phyloP scores from a whole-genome alignment of 2,888 invertebrate species.

The Pandemis corylana region DNA sequence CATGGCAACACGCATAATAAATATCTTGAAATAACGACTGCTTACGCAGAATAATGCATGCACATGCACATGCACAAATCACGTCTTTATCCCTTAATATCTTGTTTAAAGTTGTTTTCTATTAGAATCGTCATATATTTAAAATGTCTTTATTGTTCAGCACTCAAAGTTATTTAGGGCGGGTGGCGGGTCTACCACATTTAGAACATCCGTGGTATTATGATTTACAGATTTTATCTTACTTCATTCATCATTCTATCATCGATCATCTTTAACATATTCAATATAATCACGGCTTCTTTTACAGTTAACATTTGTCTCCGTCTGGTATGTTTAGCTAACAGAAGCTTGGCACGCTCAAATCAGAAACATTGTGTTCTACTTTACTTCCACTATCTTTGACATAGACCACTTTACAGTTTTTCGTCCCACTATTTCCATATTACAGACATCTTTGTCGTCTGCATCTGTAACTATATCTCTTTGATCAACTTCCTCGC shows the following conservation, averaged over 20 bases:
- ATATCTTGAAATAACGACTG: neutral
- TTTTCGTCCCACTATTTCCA: too few relatives aligned
- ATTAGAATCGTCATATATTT: neutral
- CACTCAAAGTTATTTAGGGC: slow-evolving; percentile 1
- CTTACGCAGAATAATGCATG: neutral
- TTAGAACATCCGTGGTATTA: slow-evolving; percentile 4
- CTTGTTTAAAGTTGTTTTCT: neutral
- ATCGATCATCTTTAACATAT: neutral
- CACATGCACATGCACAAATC: too few relatives aligned
- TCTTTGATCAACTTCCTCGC: too few relatives aligned
- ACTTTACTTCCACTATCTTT: too few relatives aligned
- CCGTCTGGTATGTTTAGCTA: too few relatives aligned
- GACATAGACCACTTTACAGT: too few relatives aligned
- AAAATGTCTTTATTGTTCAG: neutral
- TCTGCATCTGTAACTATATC: too few relatives aligned
- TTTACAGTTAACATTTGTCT: neutral
- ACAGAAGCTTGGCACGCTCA: too few relatives aligned
- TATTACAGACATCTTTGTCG: too few relatives aligned
- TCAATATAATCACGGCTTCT: neutral
- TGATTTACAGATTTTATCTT: neutral
- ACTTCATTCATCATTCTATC: neutral
- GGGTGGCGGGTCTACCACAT: slow-evolving; percentile 8
- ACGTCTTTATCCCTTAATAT: too few relatives aligned
- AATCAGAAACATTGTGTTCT: too few relatives aligned
- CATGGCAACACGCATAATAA: neutral